Conservation (phyloP, 2,113 vertebrate genomes). For the Ameiurus melas region DNA sequence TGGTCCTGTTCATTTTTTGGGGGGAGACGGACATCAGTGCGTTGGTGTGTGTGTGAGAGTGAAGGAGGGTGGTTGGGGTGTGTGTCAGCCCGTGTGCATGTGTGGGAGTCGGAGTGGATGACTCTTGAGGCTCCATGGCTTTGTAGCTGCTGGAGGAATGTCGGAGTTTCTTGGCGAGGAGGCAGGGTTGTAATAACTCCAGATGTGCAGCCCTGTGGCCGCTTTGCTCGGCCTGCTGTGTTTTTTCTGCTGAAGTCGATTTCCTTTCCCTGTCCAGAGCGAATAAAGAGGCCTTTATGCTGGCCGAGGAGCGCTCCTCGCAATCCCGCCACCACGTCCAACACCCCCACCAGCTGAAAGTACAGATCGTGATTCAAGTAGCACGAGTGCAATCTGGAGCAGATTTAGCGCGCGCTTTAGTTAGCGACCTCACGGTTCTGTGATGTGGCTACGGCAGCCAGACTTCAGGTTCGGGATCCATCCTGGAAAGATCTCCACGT, state of each 20-base stretch:
- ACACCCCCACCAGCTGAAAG: conserved; percentile 48
- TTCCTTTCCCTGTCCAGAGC: conserved; percentile 77
- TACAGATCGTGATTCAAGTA: conserved; percentile 54
- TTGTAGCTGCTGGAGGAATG: conserved; percentile 83
- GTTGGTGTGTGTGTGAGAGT: conserved; percentile 59
- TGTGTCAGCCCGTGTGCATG: conserved; percentile 58
- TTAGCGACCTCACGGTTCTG: not conserved
- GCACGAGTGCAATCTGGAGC: conserved; percentile 71
- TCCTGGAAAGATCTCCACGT: conserved; percentile 17
- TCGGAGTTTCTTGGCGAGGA: conserved; percentile 79
- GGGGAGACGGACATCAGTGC: not conserved
- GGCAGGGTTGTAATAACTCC: conserved; percentile 85
- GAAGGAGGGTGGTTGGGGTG: conserved; percentile 48
- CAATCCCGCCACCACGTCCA: conserved; percentile 39
- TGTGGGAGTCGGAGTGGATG: conserved; percentile 62
- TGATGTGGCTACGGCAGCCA: conserved; percentile 19
- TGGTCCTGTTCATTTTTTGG: not conserved
- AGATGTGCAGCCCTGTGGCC: conserved; percentile 87
- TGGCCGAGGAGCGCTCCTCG: conserved; percentile 31
- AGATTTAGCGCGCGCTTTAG: conserved; percentile 56
- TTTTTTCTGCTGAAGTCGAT: conserved; percentile 81
- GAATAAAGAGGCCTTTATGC: conserved; percentile 82
- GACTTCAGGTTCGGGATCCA: not conserved
- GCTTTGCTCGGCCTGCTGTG: conserved; percentile 65
- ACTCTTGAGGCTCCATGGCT: conserved; percentile 77